phyloP scores from a whole-genome alignment of 2,113 vertebrate genomes.

The Sporophila hypoxantha region DNA sequence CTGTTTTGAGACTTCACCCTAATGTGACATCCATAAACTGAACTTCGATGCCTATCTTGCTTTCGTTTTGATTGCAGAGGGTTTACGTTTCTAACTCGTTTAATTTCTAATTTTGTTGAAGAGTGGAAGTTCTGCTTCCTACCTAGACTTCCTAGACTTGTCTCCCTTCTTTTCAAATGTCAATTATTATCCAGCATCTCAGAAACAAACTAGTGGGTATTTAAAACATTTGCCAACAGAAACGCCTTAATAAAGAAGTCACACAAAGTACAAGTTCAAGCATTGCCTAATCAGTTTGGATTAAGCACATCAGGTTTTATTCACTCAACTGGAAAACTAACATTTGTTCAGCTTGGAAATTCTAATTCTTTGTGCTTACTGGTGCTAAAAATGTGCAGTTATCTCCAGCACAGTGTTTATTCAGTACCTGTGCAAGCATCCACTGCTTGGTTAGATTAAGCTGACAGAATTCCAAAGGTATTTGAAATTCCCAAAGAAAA shows the following conservation, averaged over 20 bases:
- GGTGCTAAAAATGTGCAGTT: constrained; percentile 5
- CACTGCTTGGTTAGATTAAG: constrained; percentile 5
- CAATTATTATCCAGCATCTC: not conserved
- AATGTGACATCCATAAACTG: not conserved
- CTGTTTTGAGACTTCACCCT: not conserved
- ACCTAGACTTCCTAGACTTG: not conserved
- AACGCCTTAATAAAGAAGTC: not conserved
- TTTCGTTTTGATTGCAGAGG: not conserved
- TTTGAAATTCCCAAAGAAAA: constrained; percentile 26
- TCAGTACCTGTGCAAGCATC: constrained; percentile 6
- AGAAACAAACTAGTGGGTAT: not conserved
- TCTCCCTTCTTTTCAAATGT: not conserved
- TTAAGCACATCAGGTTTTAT: constrained; percentile 28
- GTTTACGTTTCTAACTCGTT: not conserved
- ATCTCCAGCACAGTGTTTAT: not conserved
- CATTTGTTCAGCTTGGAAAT: constrained; percentile 28
- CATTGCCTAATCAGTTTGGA: constrained; percentile 17
- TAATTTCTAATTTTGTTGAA: not conserved
- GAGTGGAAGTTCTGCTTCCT: not conserved
- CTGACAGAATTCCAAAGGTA: constrained; percentile 21
- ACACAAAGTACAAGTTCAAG: constrained; percentile 15
- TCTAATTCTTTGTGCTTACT: constrained; percentile 3
- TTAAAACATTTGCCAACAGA: not conserved
- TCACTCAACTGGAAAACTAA: constrained; percentile 49
- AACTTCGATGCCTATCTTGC: not conserved